Base-by-base conservation (phyloP, 2,113 vertebrate genomes). In the Sakesphorus luctuosus region DNA sequence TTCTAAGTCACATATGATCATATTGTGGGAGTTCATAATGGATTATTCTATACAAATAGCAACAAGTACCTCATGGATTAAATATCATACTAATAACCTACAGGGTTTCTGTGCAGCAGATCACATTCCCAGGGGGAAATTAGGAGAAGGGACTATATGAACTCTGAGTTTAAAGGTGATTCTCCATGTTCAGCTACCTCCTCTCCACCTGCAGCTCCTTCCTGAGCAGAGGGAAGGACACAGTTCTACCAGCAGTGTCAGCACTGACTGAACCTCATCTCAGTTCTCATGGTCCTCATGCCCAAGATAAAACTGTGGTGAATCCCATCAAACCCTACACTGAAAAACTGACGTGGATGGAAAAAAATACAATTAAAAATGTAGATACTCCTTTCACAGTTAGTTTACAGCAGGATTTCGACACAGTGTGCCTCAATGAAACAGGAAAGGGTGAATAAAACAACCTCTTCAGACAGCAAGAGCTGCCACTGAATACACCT, bases 271-370 rank as follows among this genome's bases (percentile, higher is more conserved):
- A 84, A 74, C 8, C 36, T 36, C 33, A 4, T 8, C 24, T 16
- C 5, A 11, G 49, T 8, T 35, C 21, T 33, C 44, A 11, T 0
- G 0, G 4, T 33, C 59, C 44, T 25, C 20, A 26, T 3, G 3
- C n/a, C 36, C 18, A 40, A 66, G 33, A n/a, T 7, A 65, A 69
- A 73, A 35, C 56, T 2, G 4, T 0, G 1, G 20, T n/a, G 36
- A 43, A 13, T 19, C 8, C 23, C 35, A 13, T 1, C 24, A 33
- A 26, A 46, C 13, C 3, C 10, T 25, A 26, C 74, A 66, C 31
- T 1, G 1, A 46, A 50, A 25, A 84, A 21, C 59, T n/a, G 33
- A 68, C 16, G 35, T 7, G 29, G 16, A 14, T 29, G 6, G 18
- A 25, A 52, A 73, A 38, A 49, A 13, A 47, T 18, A 56, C 13